These are phyloP conservation scores for Drosophila littoralis DNA, from an alignment of 1,140 invertebrate genomes.

Conservation along the genomic window DNA sequence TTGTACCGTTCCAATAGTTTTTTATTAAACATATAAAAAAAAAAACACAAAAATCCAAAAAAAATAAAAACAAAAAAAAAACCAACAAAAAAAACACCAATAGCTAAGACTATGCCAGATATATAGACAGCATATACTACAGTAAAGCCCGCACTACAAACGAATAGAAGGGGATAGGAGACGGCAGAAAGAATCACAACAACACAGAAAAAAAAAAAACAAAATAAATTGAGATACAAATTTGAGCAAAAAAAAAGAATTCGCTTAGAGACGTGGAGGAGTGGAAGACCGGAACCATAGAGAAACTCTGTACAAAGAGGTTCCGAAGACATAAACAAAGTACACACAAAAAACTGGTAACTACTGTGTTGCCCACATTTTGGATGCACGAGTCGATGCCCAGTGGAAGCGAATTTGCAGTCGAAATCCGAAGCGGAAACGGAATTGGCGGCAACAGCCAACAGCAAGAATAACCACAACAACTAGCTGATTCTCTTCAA, in stretches of 20 bases:
- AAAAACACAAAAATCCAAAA: slow-evolving; percentile 33
- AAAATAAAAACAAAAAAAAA: slow-evolving; percentile 42
- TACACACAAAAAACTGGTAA: not conserved
- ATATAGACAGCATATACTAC: slow-evolving; percentile 40
- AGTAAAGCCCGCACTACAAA: slow-evolving; percentile 36
- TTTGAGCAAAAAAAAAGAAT: not conserved
- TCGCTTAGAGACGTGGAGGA: not conserved
- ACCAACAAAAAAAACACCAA: slow-evolving; percentile 38
- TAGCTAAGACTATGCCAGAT: slow-evolving; percentile 47
- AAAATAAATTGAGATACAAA: not conserved
- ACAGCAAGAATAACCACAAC: slow-evolving; percentile 3
- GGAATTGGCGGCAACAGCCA: not conserved
- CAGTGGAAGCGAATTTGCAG: slow-evolving; percentile 30
- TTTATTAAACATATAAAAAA: slow-evolving; percentile 54
- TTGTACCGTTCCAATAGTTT: slow-evolving; percentile 61
- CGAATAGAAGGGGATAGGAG: slow-evolving; percentile 28
- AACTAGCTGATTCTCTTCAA: not conserved
- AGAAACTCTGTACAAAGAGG: not conserved
- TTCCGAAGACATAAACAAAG: not conserved
- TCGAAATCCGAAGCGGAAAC: slow-evolving; percentile 13
- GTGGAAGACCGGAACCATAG: not conserved
- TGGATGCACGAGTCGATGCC: slow-evolving; percentile 35
- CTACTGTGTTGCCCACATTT: slow-evolving; percentile 25
- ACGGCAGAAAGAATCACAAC: slow-evolving; percentile 12
- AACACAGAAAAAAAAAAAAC: not conserved